Evolutionary conservation across 2,797 vertebrate genomes (phyloP).

Genomic region (Sebastes goodei): DNA sequence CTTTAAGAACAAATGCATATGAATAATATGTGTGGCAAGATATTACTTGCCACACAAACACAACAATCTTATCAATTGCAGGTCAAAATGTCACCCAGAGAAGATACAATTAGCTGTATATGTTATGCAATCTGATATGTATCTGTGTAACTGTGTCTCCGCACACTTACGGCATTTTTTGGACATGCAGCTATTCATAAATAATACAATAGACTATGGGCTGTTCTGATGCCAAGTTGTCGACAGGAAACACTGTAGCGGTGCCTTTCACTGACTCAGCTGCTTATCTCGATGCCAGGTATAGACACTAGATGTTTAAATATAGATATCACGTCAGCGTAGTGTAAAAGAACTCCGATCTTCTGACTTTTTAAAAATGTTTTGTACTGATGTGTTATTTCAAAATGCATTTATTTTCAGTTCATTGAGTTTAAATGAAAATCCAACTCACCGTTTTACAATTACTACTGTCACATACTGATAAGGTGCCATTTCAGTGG

Average conservation of each 20-base stretch:
- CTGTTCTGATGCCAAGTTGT: not conserved
- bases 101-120: not conserved
- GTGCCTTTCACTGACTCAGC: not conserved
- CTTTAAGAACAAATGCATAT: not conserved
- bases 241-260: slow-evolving; percentile 14
- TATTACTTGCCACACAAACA: not conserved
- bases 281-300: not conserved
- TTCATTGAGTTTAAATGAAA: not conserved
- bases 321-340: not conserved
- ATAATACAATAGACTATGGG: slow-evolving; percentile 35
- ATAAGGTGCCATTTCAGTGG: not conserved
- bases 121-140: not conserved
- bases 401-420: not conserved
- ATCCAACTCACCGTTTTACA: not conserved
- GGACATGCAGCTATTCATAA: not conserved
- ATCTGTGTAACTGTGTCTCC: not conserved
- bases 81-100: not conserved
- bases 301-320: not conserved
- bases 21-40: not conserved
- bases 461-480: not conserved
- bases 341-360: not conserved
- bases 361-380: not conserved
- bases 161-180: not conserved
- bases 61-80: not conserved
- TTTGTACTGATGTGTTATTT: not conserved